These are phyloP conservation scores for Benitochromis conjunctus DNA, from an alignment of 2,113 vertebrate species.

Conservation along the genomic window DNA sequence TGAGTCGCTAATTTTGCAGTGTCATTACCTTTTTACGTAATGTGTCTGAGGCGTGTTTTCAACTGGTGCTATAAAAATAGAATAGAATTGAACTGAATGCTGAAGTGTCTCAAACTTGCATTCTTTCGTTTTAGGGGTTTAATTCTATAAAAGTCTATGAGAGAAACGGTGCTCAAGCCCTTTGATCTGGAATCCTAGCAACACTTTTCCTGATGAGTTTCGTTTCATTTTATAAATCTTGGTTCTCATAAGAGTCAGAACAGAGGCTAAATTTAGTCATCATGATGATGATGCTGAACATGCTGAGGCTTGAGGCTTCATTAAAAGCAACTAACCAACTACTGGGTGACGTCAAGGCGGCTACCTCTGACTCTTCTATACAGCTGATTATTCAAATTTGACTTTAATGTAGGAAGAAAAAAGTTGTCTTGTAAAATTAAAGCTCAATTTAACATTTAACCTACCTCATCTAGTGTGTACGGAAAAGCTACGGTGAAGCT, in stretches of 20 bases:
- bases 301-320: not conserved
- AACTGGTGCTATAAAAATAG: not conserved
- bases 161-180: not conserved
- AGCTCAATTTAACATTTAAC: not conserved
- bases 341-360: not conserved
- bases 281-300: not conserved
- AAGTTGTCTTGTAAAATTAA: not conserved
- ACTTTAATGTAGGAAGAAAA: not conserved
- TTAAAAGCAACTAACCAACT: not conserved
- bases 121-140: not conserved
- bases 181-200: not conserved
- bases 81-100: not conserved
- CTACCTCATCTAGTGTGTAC: constrained; percentile 87
- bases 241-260: not conserved
- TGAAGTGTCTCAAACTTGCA: not conserved
- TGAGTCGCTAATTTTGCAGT: not conserved
- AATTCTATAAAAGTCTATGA: not conserved
- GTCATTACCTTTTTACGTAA: not conserved
- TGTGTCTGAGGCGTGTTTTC: not conserved
- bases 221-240: not conserved
- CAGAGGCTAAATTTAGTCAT: not conserved
- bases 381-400: not conserved
- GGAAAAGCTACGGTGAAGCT: constrained; percentile 80
- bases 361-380: not conserved
- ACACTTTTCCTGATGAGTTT: not conserved